phyloP scores from a whole-genome alignment of 2,888 invertebrate species.

The Bellardia pandia region DNA sequence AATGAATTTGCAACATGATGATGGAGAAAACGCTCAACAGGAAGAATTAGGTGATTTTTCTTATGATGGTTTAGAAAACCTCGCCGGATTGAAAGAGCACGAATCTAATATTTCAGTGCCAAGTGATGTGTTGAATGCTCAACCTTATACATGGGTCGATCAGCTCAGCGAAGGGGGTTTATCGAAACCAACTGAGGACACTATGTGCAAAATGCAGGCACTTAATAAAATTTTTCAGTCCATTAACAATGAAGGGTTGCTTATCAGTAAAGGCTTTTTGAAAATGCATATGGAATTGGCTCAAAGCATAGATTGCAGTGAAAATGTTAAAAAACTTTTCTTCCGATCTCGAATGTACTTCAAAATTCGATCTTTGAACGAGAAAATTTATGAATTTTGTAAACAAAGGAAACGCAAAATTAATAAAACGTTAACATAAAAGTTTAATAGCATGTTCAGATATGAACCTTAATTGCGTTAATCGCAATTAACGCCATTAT shows the following conservation, averaged over 20 bases:
- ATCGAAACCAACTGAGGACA: no score
- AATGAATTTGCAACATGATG: background rate
- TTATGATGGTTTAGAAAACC: slow-evolving; percentile 12
- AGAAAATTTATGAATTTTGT: background rate
- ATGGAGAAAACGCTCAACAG: background rate
- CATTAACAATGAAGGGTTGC: no score
- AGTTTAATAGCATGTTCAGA: no score
- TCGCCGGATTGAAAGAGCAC: background rate
- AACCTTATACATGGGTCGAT: background rate
- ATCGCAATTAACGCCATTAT: no score
- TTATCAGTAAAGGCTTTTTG: background rate
- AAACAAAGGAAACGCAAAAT: slow-evolving; percentile 14
- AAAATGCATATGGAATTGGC: background rate
- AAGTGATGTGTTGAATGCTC: background rate
- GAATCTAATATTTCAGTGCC: background rate
- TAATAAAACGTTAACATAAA: no score
- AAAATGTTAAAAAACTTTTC: slow-evolving; percentile 19
- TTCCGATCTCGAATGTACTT: slow-evolving; percentile 34
- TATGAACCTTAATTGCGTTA: no score
- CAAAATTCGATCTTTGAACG: background rate
- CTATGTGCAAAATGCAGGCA: no score
- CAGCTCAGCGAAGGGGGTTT: background rate
- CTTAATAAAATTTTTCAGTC: no score
- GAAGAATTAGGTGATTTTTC: background rate
- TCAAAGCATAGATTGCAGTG: slow-evolving; percentile 15